phyloP scores from a whole-genome alignment of 2,797 vertebrate genomes.

The Oreochromis mossambicus region DNA sequence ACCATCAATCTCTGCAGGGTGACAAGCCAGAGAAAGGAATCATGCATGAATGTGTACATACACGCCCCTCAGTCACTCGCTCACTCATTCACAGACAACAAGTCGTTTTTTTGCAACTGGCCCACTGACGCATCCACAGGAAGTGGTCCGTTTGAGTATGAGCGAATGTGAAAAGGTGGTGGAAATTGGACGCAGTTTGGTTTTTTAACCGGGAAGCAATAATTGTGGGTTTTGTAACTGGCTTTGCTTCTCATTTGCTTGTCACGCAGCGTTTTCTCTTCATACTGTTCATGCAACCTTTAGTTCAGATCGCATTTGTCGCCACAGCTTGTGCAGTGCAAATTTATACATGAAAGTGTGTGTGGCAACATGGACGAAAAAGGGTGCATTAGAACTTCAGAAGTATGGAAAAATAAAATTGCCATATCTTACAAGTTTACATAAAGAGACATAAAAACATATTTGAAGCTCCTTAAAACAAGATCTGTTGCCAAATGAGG shows the following conservation, averaged over 20 bases:
- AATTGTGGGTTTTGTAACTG: conserved; percentile 21
- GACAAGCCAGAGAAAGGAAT: conserved; percentile 74
- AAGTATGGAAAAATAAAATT: not conserved
- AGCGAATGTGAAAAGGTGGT: conserved; percentile 14
- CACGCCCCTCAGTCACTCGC: conserved; percentile 58
- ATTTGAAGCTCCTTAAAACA: not conserved
- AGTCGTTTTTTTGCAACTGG: conserved; percentile 6
- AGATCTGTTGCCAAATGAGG: not conserved
- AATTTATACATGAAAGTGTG: not conserved
- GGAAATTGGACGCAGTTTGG: conserved; percentile 46
- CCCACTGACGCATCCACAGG: conserved; percentile 38
- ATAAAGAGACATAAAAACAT: not conserved
- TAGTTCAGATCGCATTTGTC: not conserved
- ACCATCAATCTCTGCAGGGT: conserved; percentile 78
- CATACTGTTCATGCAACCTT: not conserved
- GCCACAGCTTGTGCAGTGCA: not conserved
- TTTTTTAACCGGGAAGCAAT: conserved; percentile 46
- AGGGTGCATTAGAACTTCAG: not conserved
- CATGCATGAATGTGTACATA: conserved; percentile 48
- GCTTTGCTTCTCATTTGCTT: conserved; percentile 13
- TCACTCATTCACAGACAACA: conserved; percentile 29
- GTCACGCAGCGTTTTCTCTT: conserved; percentile 11
- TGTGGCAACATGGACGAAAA: not conserved
- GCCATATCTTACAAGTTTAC: not conserved
- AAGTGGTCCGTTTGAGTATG: conserved; percentile 24